phyloP scores from a whole-genome alignment of 1,140 invertebrate species.

The Hormaphis cornu region DNA sequence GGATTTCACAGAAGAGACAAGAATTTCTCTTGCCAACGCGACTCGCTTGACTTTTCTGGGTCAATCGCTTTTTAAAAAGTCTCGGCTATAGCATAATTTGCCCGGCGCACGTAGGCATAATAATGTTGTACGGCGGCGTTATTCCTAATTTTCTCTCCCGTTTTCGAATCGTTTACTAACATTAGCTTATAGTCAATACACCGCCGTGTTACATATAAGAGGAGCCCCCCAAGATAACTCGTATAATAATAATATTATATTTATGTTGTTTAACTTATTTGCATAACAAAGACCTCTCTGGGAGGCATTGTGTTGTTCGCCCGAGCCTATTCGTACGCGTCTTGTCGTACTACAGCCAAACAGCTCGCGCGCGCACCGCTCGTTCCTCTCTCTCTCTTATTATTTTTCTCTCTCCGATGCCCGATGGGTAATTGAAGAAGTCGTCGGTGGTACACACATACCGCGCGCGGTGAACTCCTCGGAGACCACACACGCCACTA shows the following conservation, averaged over 20 bases:
- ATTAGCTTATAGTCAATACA: slow-evolving; percentile 13
- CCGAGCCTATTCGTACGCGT: slow-evolving; percentile 23
- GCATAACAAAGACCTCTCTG: slow-evolving; percentile 32
- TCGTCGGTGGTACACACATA: too few relatives aligned
- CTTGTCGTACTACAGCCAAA: slow-evolving; percentile 31
- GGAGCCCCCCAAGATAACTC: slow-evolving; percentile 15
- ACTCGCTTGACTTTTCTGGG: not conserved
- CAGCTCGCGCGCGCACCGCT: not conserved
- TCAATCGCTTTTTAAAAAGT: slow-evolving; percentile 2
- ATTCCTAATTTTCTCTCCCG: not conserved
- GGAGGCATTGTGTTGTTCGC: slow-evolving; percentile 27
- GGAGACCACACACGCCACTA: slow-evolving; percentile 26
- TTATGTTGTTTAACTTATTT: slow-evolving; percentile 32
- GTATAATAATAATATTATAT: too few relatives aligned
- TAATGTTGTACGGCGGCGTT: not conserved
- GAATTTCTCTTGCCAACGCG: not conserved
- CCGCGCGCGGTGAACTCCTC: slow-evolving; percentile 18
- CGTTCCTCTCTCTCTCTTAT: not conserved
- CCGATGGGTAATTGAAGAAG: slow-evolving; percentile 30
- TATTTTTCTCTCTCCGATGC: not conserved
- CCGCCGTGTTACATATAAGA: slow-evolving; percentile 30
- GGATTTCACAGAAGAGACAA: too few relatives aligned
- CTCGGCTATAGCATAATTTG: not conserved
- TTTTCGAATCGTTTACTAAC: not conserved
- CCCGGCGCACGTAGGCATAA: not conserved